Evolutionary conservation across 2,797 vertebrate species (phyloP), one percentile per base, ranked within the genome.

Genomic region (Antrozous pallidus): DNA sequence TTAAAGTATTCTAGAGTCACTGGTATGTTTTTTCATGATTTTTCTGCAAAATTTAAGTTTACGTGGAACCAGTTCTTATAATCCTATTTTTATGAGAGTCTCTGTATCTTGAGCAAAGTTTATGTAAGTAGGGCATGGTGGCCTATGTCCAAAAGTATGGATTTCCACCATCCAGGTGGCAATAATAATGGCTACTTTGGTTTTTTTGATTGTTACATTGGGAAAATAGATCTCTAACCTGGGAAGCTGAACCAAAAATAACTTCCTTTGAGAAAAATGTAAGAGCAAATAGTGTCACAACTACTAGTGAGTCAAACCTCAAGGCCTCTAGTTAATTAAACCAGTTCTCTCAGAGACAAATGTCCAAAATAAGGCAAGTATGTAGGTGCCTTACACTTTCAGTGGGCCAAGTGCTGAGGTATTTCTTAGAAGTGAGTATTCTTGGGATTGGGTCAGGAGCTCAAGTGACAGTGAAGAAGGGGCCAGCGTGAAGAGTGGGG

Each of bases 401-500:
- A 11, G 13, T n/a, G 31, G 31, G 6, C 12, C 22, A 36, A 31
- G 10, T 20, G 4, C 28, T 71, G 33, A 51, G 33, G n/a, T 20
- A 20, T 16, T 51, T 69, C 77, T 87, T 54, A 13, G n/a, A 71
- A 54, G 20, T 28, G 13, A 75, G 10, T 18, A 31, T 20, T 36
- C 16, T 58, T 26, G 36, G 14, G 26, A 8, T 9, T 56, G 20
- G 8, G 24, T 83, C 13, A 63, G 56, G 38, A 67, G 42, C 6
- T 67, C 3, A 51, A 45, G 28, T 31, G 33, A 69, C 49, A 31
- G 42, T 33, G n/a, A 28, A 56, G 42, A 13, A 74, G 31, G 8
- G 1, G 4, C 20, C 4, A 16, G 45, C 8, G 16, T 33, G n/a
- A 70, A 6, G 2, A 22, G 0, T 11, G 9, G 1, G 6, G 40